Conservation (phyloP, 2,888 invertebrate species). For the Polydrusus pterygomalis region DNA sequence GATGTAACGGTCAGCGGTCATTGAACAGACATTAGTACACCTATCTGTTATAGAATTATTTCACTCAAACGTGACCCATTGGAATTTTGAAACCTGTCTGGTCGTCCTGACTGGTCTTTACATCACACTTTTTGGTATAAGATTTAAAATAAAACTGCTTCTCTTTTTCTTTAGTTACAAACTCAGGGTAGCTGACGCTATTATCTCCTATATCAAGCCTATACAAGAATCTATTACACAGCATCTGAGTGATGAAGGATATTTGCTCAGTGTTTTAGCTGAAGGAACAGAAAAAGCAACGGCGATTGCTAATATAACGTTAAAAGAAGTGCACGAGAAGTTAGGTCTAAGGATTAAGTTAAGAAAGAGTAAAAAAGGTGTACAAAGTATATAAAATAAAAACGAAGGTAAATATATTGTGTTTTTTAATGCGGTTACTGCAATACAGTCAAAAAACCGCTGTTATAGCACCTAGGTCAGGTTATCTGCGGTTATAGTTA, state of each 20-base stretch:
- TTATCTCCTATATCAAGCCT: conserved; percentile 81
- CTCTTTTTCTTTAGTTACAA: conserved; percentile 77
- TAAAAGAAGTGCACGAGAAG: conserved; percentile 75
- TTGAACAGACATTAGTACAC: too few species aligned
- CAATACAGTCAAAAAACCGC: too few species aligned
- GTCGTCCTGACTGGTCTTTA: too few species aligned
- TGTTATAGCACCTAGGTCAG: too few species aligned
- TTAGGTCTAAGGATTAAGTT: conserved; percentile 70
- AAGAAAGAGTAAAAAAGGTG: conserved; percentile 1
- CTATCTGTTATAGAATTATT: too few species aligned
- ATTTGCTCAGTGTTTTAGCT: conserved; percentile 76
- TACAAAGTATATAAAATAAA: conserved; percentile 24
- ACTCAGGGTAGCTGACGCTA: conserved; percentile 80
- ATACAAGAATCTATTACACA: conserved; percentile 78
- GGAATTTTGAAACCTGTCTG: too few species aligned
- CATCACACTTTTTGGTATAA: too few species aligned
- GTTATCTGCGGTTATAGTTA: too few species aligned
- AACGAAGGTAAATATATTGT: neutral
- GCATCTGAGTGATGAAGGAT: conserved; percentile 77
- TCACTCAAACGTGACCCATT: too few species aligned
- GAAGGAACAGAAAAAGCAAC: conserved; percentile 76
- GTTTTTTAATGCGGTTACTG: too few species aligned
- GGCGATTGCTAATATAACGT: conserved; percentile 74
- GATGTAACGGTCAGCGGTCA: too few species aligned
- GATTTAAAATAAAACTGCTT: neutral